Evolutionary conservation across 2,113 vertebrate species (phyloP).

Genomic region (Cyprinodon variegatus): DNA sequence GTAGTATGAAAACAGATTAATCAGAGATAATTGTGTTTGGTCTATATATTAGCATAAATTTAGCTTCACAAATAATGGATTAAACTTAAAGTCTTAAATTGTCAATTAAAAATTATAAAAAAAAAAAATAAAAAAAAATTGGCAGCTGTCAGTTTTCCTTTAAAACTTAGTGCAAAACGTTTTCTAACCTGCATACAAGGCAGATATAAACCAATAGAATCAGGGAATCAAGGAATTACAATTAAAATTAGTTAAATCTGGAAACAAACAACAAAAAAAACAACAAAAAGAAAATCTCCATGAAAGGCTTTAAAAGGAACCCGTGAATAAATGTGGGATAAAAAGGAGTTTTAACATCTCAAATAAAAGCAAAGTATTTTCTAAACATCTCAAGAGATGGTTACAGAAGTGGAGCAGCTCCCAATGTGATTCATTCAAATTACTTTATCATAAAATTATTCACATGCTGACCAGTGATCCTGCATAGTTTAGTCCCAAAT

Average conservation of each 20-base stretch:
- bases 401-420: constrained; percentile 11
- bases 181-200: constrained; percentile 6
- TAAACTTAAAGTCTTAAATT: background rate
- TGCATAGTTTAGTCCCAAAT: constrained; percentile 36
- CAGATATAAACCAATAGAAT: background rate
- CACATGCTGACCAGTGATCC: constrained; percentile 38
- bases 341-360: too few species aligned
- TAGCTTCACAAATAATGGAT: background rate
- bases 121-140: constrained; percentile 15
- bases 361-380: too few species aligned
- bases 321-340: too few species aligned
- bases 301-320: background rate
- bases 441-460: constrained; percentile 22
- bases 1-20: background rate
- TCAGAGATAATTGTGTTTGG: background rate
- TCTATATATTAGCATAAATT: background rate
- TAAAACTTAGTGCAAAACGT: constrained; percentile 35
- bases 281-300: background rate
- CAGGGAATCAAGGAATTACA: background rate
- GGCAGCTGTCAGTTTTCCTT: constrained; percentile 17
- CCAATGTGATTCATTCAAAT: constrained; percentile 49
- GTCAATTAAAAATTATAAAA: background rate
- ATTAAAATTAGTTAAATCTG: background rate
- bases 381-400: background rate
- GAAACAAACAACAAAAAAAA: background rate